A percentile compares a stretch with the other conserved stretches of the same genome.
Evolutionary conservation across 92 coral and sea anemone genomes (phyloP).

Genomic region (Montipora capitata): DNA sequence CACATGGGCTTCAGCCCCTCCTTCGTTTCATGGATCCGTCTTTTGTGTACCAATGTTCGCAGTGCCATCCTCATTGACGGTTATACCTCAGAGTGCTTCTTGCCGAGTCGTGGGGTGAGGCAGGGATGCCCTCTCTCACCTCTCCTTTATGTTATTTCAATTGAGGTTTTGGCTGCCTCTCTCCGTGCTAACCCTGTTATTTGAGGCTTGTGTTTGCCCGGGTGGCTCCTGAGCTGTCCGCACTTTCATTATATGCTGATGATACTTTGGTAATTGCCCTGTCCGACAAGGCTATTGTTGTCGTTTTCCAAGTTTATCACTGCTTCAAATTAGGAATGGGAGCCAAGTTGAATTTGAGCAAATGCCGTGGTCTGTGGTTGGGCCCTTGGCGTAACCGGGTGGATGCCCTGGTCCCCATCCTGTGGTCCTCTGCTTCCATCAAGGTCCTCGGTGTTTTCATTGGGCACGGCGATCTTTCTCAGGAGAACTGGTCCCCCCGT

Average conservation of each 20-base stretch:
- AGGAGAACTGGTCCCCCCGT: constrained; percentile 27
- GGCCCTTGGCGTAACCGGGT: constrained; percentile 63
- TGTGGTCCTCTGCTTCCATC: constrained; percentile 27
- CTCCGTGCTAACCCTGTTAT: constrained; percentile 35
- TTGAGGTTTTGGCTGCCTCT: constrained; percentile 56
- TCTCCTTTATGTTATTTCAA: constrained; percentile 40
- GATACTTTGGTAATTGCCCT: constrained; percentile 54
- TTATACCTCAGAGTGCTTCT: constrained; percentile 23
- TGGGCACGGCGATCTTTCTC: constrained; percentile 21
- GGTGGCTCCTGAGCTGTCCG: background rate
- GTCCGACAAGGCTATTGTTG: constrained; percentile 38
- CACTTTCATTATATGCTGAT: constrained; percentile 60
- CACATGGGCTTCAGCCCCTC: constrained; percentile 55
- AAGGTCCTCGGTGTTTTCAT: constrained; percentile 33
- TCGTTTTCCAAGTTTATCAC: constrained; percentile 20
- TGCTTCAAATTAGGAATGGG: constrained; percentile 61
- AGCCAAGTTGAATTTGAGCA: constrained; percentile 41
- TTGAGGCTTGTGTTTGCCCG: constrained; percentile 19
- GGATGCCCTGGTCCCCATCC: constrained; percentile 19
- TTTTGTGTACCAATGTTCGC: constrained; percentile 1
- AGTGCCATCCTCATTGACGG: constrained; percentile 43
- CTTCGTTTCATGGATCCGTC: constrained; percentile 30
- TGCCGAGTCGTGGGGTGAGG: constrained; percentile 63
- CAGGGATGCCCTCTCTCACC: constrained; percentile 80
- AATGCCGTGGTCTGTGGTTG: constrained; percentile 43